These are phyloP conservation scores for Rhabdomys pumilio DNA, from an alignment of 2,797 vertebrate species.

Conservation along the genomic window DNA sequence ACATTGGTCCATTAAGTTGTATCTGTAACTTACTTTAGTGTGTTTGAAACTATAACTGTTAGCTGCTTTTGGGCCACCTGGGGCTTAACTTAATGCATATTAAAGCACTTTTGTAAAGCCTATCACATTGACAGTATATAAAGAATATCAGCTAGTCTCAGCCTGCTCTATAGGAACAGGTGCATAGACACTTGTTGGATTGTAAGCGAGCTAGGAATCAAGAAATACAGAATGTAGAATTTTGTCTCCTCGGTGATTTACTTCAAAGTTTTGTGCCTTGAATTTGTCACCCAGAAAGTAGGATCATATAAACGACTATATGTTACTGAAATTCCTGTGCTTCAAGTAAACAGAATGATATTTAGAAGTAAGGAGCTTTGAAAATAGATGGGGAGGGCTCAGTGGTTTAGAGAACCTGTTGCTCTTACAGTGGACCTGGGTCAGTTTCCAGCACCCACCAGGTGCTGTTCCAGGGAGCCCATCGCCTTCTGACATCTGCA, in stretches of 20 bases:
- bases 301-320: not conserved
- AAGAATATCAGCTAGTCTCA: not conserved
- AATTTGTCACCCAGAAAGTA: constrained; percentile 13
- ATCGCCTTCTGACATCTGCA: not conserved
- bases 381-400: not conserved
- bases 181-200: not conserved
- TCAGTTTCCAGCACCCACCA: not conserved
- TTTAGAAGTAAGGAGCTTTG: constrained; percentile 11
- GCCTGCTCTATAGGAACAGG: not conserved
- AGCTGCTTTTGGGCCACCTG: not conserved
- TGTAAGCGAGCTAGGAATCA: not conserved
- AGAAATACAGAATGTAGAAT: constrained; percentile 5
- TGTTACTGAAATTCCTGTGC: not conserved
- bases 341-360: not conserved
- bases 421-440: not conserved
- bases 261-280: constrained; percentile 43
- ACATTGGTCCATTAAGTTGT: not conserved
- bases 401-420: not conserved
- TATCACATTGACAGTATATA: not conserved
- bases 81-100: not conserved
- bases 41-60: constrained; percentile 6
- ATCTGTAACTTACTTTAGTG: not conserved
- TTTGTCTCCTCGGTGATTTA: constrained; percentile 5
- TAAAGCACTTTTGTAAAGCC: not conserved
- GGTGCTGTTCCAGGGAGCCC: not conserved